Evolutionary conservation across 2,888 invertebrate species (phyloP).

Genomic region (Herminia tarsipennalis): DNA sequence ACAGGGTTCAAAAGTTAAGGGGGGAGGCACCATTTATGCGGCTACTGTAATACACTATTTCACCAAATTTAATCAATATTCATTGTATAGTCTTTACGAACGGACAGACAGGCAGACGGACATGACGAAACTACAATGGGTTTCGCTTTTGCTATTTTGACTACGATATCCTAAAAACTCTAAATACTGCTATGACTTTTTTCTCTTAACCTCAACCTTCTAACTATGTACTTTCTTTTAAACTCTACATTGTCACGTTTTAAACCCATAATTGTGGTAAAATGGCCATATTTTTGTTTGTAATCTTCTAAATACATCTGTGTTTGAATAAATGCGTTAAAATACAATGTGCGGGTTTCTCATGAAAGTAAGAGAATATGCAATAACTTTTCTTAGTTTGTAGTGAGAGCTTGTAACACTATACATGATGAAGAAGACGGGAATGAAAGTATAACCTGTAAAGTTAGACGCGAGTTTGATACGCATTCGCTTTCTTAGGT

Average conservation of each 20-base stretch:
- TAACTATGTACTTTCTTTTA: conserved; percentile 31
- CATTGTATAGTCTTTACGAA: too few species aligned
- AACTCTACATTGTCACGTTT: conserved; percentile 8
- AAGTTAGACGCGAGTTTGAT: conserved; percentile 22
- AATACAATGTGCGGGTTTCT: conserved; percentile 50
- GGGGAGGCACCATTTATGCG: too few species aligned
- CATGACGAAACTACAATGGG: too few species aligned
- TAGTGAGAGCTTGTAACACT: conserved; percentile 59
- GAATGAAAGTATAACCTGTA: conserved; percentile 25
- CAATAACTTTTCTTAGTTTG: conserved; percentile 52
- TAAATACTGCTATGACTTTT: too few species aligned
- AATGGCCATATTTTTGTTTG: conserved; percentile 19
- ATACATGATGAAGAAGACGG: conserved; percentile 39
- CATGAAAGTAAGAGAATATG: conserved; percentile 53
- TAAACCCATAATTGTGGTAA: conserved; percentile 6
- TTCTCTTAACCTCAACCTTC: background rate
- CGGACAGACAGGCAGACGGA: too few species aligned
- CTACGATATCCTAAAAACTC: too few species aligned
- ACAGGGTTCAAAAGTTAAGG: too few species aligned
- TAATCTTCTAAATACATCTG: conserved; percentile 18
- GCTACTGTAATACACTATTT: too few species aligned
- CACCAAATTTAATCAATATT: too few species aligned
- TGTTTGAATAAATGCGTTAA: conserved; percentile 14
- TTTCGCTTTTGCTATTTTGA: too few species aligned
- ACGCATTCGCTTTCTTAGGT: conserved; percentile 22